phyloP scores from a whole-genome alignment of 2,797 vertebrate genomes.

The Amazonetta brasiliensis region DNA sequence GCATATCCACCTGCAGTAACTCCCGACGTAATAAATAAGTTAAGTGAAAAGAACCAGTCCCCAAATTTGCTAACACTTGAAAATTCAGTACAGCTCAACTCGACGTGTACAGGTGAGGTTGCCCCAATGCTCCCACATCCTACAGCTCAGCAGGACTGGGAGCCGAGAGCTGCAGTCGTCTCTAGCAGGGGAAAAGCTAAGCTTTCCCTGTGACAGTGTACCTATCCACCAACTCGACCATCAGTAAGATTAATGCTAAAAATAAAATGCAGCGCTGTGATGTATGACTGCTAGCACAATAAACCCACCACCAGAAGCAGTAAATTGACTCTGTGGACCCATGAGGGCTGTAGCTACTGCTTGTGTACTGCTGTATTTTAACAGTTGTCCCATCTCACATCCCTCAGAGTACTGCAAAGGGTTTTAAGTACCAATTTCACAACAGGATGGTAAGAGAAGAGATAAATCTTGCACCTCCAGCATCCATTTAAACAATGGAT shows the following conservation, averaged over 20 bases:
- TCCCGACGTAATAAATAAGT: neutral
- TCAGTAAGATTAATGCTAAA: neutral
- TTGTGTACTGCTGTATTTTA: neutral
- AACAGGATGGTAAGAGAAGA: neutral
- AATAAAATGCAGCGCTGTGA: neutral
- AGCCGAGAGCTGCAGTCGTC: fast-evolving
- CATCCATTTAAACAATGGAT: neutral
- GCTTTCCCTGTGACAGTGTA: neutral
- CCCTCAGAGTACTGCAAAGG: neutral
- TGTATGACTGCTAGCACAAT: neutral
- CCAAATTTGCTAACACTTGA: neutral
- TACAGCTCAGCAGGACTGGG: neutral
- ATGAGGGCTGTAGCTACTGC: neutral
- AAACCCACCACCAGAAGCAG: neutral
- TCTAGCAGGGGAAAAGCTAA: neutral
- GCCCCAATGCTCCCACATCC: neutral
- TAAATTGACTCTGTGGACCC: neutral
- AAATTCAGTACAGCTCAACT: neutral
- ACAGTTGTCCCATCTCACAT: neutral
- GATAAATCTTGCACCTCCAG: neutral
- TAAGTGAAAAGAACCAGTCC: neutral
- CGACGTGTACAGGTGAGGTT: neutral
- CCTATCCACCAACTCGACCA: neutral
- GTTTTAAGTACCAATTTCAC: neutral
- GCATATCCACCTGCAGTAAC: fast-evolving